Conservation (phyloP, 2,113 vertebrate species). For the Caranx ignobilis region DNA sequence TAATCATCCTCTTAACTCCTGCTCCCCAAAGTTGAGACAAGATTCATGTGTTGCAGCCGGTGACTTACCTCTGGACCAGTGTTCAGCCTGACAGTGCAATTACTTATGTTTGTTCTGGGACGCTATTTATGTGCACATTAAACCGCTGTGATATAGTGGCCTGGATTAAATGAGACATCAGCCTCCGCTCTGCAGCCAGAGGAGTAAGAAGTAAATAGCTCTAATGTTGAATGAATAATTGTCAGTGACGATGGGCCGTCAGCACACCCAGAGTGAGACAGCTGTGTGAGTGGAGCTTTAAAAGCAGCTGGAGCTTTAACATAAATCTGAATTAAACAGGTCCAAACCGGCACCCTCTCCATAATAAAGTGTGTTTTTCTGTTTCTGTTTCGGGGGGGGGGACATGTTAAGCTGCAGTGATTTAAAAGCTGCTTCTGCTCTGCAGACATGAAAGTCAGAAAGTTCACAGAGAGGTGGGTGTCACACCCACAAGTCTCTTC, state of each 20-base stretch:
- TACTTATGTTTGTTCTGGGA: constrained; percentile 29
- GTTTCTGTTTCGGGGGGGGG: too few species aligned
- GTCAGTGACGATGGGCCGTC: background rate
- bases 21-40: constrained; percentile 40
- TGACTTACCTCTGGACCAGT: constrained; percentile 6
- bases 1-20: constrained; percentile 31
- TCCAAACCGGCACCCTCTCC: too few species aligned
- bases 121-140: constrained; percentile 49
- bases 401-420: too few species aligned
- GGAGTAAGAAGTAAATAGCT: constrained; percentile 12
- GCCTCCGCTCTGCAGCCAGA: constrained; percentile 5
- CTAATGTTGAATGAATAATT: constrained; percentile 30
- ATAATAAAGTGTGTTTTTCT: too few species aligned
- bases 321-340: background rate
- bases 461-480: too few species aligned
- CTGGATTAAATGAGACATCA: constrained; percentile 32
- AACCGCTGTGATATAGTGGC: constrained; percentile 40
- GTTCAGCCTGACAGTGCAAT: constrained; percentile 29
- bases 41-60: constrained; percentile 39
- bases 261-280: background rate
- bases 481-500: too few species aligned
- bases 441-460: too few species aligned
- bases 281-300: background rate
- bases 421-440: too few species aligned
- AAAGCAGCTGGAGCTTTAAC: background rate